These are phyloP conservation scores for Alexandromys fortis DNA, from an alignment of 2,113 vertebrate genomes.

Conservation along the genomic window DNA sequence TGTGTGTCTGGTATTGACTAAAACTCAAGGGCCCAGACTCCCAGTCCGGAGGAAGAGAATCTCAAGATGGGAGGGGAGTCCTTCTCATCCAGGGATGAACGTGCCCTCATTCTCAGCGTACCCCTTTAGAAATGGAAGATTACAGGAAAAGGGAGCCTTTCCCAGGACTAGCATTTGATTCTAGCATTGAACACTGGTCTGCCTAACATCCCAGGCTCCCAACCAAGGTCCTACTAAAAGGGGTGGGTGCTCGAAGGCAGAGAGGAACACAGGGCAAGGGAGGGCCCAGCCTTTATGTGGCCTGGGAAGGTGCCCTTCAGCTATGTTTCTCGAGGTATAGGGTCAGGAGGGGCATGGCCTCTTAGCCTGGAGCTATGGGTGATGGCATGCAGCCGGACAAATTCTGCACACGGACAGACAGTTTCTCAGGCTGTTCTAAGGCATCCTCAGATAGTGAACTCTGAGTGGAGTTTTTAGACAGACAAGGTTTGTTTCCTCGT, in stretches of 20 bases:
- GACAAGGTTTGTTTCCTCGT: not conserved
- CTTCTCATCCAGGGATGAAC: not conserved
- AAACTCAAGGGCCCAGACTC: not conserved
- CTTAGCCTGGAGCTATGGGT: not conserved
- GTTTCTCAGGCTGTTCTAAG: not conserved
- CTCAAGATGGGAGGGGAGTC: not conserved
- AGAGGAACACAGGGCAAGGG: not conserved
- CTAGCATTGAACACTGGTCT: not conserved
- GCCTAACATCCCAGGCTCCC: not conserved
- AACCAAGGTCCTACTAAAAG: not conserved
- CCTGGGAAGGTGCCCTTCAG: not conserved
- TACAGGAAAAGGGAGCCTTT: not conserved
- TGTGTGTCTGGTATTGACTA: conserved; percentile 48
- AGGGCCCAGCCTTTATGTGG: not conserved
- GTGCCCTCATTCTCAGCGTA: not conserved
- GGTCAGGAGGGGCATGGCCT: not conserved
- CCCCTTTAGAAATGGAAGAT: not conserved
- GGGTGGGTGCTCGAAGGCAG: not conserved
- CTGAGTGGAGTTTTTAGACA: not conserved
- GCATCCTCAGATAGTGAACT: not conserved
- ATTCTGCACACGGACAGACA: not conserved
- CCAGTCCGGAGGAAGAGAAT: not conserved
- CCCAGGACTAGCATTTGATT: not conserved
- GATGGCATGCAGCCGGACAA: not conserved
- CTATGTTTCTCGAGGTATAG: not conserved